A percentile compares a stretch with the other conserved stretches of the same genome.
Evolutionary conservation across 2,797 vertebrate genomes (phyloP).

Genomic region (Sebastes alutus): DNA sequence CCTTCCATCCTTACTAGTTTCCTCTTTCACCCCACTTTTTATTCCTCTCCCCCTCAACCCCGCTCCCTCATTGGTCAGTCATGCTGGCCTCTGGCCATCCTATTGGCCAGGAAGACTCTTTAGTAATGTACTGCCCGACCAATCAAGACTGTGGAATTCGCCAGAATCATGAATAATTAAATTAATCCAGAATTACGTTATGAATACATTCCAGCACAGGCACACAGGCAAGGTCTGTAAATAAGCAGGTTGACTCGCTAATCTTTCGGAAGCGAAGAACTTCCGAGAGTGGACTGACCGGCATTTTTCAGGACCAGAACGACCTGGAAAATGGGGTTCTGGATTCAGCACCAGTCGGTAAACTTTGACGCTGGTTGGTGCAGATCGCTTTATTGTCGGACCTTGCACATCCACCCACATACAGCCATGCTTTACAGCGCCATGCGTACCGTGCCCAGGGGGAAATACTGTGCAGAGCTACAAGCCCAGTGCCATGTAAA

Average conservation of each 20-base stretch:
- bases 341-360: slow-evolving; percentile 23
- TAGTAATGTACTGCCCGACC: slow-evolving; percentile 77
- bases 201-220: slow-evolving; percentile 87
- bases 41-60: neutral
- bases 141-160: slow-evolving; percentile 76
- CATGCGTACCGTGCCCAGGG: slow-evolving; percentile 58
- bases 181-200: slow-evolving; percentile 51
- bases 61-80: slow-evolving; percentile 47
- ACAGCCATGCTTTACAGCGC: slow-evolving; percentile 68
- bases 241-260: slow-evolving; percentile 29
- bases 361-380: slow-evolving; percentile 26
- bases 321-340: slow-evolving; percentile 39
- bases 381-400: slow-evolving; percentile 34
- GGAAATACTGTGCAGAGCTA: slow-evolving; percentile 79
- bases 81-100: slow-evolving; percentile 53
- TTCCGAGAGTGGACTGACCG: neutral
- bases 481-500: slow-evolving; percentile 83
- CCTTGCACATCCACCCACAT: slow-evolving; percentile 49
- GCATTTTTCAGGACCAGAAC: slow-evolving; percentile 53
- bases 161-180: slow-evolving; percentile 47
- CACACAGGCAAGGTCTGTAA: slow-evolving; percentile 58
- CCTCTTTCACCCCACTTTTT: neutral
- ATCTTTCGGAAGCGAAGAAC: slow-evolving; percentile 4
- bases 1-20: neutral
- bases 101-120: slow-evolving; percentile 67